Base-by-base conservation (phyloP, 2,113 vertebrate genomes). In the Caranx ignobilis region DNA sequence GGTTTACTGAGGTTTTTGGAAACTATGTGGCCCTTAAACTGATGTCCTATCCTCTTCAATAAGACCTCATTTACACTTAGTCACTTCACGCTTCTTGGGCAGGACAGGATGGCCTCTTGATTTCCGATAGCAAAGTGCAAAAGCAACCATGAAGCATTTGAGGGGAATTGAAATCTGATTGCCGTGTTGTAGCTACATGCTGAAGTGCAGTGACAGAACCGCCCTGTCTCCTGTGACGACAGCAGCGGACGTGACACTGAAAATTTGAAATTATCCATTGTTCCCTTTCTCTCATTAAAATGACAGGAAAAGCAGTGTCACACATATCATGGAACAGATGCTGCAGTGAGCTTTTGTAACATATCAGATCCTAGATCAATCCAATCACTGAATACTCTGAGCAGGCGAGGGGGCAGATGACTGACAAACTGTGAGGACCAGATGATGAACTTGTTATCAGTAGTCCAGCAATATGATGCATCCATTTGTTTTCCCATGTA, bases 1-100 rank as follows among this genome's bases (percentile, higher is more conserved):
- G 45, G 21, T 57, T 69, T 60, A 19, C 11, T 35, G 62, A 54
- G 37, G 13, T 26, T 75, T 75, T 32, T 11, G 57, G 37, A 55
- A 77, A 72, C 11, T 13, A 62, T 57, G 11, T n/a, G 6, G 31
- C 47, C 13, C 8, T 60, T 47, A 64, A 85, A 66, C 13, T 6
- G 57, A 60, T 47, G 5, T 43, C 39, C n/a, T 18, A 39, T 50
- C 32, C 56, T 41, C 43, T 77, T 55, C 13, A 41, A 63, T 32
- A 54, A 48, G 35, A 63, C 4, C 18, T 11, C 15, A 32, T 52
- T 75, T 35, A 45, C 12, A 37, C 32, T 10, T 1, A 55, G 6
- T 43, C 41, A 39, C 21, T 56, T 48, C 16, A 31, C 48, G 35
- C 45, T n/a, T 43, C 34, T 70, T 26, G 1, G 8, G 43, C 6